Evolutionary conservation across 1,140 invertebrate species (phyloP).

Genomic region (Eurosta solidaginis): DNA sequence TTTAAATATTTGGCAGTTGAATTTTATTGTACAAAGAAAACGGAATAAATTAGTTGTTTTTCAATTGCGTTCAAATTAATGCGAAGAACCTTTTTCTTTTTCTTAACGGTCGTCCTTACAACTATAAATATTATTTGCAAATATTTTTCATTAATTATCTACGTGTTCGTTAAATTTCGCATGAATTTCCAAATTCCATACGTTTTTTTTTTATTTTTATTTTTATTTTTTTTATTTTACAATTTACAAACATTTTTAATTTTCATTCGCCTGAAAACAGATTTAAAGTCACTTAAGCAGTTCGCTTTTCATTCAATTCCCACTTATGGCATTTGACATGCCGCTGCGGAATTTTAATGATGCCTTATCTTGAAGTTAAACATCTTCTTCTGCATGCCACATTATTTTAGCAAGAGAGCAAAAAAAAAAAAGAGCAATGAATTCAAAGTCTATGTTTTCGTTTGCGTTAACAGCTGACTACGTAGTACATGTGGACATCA

Average conservation of each 20-base stretch:
- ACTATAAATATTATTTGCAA: too few relatives aligned
- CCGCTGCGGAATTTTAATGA: slow-evolving; percentile 17
- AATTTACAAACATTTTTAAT: not conserved
- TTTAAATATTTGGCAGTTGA: too few relatives aligned
- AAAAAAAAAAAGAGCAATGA: not conserved
- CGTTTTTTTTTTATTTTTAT: not conserved
- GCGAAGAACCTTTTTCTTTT: too few relatives aligned
- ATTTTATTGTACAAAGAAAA: too few relatives aligned
- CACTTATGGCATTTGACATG: slow-evolving; percentile 19
- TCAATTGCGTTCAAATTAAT: too few relatives aligned
- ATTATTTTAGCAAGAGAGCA: not conserved
- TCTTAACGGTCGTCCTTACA: too few relatives aligned
- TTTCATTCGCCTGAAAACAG: not conserved
- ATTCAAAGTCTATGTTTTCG: not conserved
- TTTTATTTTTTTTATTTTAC: not conserved
- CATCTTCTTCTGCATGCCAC: slow-evolving; percentile 14
- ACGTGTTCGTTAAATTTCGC: not conserved
- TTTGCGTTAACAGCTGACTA: not conserved
- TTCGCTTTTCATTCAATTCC: slow-evolving; percentile 6
- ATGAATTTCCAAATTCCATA: not conserved
- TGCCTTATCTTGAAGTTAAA: not conserved
- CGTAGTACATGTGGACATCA: not conserved
- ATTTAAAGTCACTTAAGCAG: not conserved
- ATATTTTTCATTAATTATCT: not conserved
- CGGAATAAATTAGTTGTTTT: too few relatives aligned